A percentile compares a stretch with the other conserved stretches of the same genome.
These are phyloP conservation scores for Heliconius hewitsoni DNA, from an alignment of 1,140 invertebrate species.

Conservation along the genomic window DNA sequence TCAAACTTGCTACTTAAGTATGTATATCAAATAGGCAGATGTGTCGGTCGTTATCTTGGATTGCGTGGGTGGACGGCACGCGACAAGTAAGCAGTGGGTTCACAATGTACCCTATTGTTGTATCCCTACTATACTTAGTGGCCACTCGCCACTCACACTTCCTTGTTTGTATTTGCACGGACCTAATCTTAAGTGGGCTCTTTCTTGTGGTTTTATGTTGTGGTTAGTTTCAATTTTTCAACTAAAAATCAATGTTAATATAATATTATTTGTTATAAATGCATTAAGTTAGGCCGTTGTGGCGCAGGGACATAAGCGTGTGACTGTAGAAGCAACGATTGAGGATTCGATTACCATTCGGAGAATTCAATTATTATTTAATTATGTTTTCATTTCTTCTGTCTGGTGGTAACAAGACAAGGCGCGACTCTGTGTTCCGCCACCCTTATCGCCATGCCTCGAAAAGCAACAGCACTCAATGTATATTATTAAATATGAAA, in stretches of 20 bases:
- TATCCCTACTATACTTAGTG: conserved; percentile 60
- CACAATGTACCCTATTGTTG: conserved; percentile 72
- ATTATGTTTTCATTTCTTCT: too few species aligned
- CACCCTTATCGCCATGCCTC: too few species aligned
- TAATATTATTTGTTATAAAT: not conserved
- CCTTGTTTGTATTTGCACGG: conserved; percentile 63
- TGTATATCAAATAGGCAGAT: conserved; percentile 73
- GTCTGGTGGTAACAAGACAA: too few species aligned
- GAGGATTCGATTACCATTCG: too few species aligned
- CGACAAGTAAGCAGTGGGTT: conserved; percentile 67
- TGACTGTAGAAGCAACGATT: too few species aligned
- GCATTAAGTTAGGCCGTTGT: too few species aligned
- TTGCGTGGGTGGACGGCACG: conserved; percentile 74
- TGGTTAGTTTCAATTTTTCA: not conserved
- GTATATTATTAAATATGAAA: too few species aligned
- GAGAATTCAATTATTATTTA: too few species aligned
- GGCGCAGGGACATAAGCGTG: too few species aligned
- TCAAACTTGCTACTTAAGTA: conserved; percentile 55
- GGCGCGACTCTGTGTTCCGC: too few species aligned
- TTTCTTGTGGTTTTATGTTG: not conserved
- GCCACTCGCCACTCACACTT: conserved; percentile 55
- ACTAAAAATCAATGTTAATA: not conserved
- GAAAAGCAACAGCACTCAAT: too few species aligned
- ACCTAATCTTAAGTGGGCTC: not conserved
- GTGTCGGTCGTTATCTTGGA: conserved; percentile 71